Evolutionary conservation across 2,113 vertebrate genomes (phyloP).

Genomic region (Raja brachyura): DNA sequence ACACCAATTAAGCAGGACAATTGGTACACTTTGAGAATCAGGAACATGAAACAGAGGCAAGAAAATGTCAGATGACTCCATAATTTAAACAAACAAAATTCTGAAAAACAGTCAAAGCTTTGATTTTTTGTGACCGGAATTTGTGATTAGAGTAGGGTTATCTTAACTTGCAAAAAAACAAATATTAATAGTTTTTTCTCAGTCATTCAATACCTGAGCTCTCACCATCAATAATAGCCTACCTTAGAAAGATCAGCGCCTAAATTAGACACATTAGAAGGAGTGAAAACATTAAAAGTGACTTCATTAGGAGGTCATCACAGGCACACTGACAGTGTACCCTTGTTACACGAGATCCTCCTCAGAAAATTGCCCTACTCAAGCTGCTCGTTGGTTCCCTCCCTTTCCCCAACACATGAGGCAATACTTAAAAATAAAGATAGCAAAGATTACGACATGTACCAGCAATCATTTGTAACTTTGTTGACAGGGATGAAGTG

Average conservation of each 20-base stretch:
- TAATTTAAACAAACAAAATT: slow-evolving; percentile 33
- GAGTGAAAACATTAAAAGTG: slow-evolving; percentile 61
- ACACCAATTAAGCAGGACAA: slow-evolving; percentile 27
- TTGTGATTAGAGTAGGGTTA: slow-evolving; percentile 72
- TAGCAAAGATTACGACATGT: slow-evolving; percentile 49
- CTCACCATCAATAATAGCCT: slow-evolving; percentile 80
- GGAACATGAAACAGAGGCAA: slow-evolving; percentile 24
- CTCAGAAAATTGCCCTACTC: slow-evolving; percentile 41
- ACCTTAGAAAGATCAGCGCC: slow-evolving; percentile 70
- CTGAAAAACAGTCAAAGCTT: neutral
- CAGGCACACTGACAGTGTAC: slow-evolving; percentile 52
- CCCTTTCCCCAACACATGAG: neutral
- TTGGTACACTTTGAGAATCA: slow-evolving; percentile 22
- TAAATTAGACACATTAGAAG: slow-evolving; percentile 62
- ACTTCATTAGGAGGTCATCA: slow-evolving; percentile 73
- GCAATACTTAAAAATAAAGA: slow-evolving; percentile 47
- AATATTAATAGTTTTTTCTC: slow-evolving; percentile 75
- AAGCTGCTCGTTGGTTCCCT: rapidly evolving
- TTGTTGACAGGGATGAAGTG: slow-evolving; percentile 42
- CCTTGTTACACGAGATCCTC: slow-evolving; percentile 43
- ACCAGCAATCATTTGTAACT: slow-evolving; percentile 44
- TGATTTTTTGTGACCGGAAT: slow-evolving; percentile 41
- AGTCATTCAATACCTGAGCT: slow-evolving; percentile 73
- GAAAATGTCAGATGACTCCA: neutral
- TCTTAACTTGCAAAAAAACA: slow-evolving; percentile 62